A percentile compares a stretch with the other conserved stretches of the same genome.
Evolutionary conservation across 2,113 vertebrate genomes (phyloP).

Genomic region (Tretioscincus oriximinensis): DNA sequence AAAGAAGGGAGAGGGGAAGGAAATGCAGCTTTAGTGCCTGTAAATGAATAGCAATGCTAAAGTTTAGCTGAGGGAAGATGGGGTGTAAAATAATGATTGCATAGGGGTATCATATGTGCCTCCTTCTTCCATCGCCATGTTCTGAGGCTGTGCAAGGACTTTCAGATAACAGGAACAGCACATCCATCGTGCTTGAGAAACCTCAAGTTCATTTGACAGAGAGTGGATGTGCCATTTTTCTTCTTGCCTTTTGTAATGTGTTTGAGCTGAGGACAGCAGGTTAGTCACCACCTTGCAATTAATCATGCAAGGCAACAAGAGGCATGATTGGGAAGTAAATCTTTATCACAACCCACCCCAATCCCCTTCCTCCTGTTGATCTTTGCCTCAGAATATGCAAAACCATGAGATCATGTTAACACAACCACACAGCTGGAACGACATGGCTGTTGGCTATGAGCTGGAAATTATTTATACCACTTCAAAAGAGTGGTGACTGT

Average conservation of each 20-base stretch:
- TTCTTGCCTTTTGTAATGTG: conserved; percentile 65
- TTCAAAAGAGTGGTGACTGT: neutral
- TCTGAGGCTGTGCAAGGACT: neutral
- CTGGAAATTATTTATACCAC: neutral
- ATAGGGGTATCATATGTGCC: too few species aligned
- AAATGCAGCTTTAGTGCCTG: too few species aligned
- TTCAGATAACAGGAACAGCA: conserved; percentile 3
- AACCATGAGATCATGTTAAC: conserved; percentile 7
- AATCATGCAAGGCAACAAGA: conserved; percentile 62
- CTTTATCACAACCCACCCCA: conserved; percentile 58
- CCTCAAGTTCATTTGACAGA: conserved; percentile 64
- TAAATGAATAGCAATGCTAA: too few species aligned
- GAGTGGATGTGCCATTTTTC: conserved; percentile 64
- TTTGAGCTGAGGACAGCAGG: conserved; percentile 64
- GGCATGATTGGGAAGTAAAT: conserved; percentile 65
- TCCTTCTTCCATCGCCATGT: neutral
- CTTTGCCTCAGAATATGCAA: conserved; percentile 12
- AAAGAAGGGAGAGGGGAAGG: too few species aligned
- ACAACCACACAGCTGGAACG: neutral
- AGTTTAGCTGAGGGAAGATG: too few species aligned
- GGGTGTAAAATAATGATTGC: too few species aligned
- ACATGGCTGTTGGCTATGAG: neutral
- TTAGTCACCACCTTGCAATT: conserved; percentile 67
- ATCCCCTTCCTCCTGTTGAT: conserved; percentile 33
- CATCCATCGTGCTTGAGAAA: conserved; percentile 47